Conservation (phyloP, 2,113 vertebrate species). For the human (Homo sapiens) region DNA sequence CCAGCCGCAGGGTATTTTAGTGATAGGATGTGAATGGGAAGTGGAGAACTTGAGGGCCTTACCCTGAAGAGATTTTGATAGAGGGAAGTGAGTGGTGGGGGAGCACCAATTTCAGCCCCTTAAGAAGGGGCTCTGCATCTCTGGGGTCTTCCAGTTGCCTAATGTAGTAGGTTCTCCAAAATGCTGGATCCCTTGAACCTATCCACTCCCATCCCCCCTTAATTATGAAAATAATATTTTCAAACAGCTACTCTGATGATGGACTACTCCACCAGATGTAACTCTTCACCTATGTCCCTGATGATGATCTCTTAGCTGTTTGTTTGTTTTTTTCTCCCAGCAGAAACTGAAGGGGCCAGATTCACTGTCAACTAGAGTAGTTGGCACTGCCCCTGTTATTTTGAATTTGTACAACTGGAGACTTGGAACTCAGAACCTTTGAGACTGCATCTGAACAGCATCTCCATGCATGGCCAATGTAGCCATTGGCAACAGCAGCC, state of each 20-base stretch:
- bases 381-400: not conserved
- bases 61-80: not conserved
- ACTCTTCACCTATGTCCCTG: not conserved
- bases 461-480: rapidly evolving
- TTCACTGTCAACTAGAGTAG: not conserved
- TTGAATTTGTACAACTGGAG: not conserved
- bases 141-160: not conserved
- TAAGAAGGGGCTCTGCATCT: not conserved
- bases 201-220: not conserved
- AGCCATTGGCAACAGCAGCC: not conserved
- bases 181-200: not conserved
- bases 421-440: not conserved
- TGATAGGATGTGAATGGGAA: not conserved
- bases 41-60: not conserved
- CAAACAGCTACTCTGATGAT: not conserved
- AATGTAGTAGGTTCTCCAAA: not conserved
- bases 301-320: not conserved
- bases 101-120: not conserved
- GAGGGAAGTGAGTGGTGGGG: not conserved
- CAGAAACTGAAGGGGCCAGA: not conserved
- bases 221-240: not conserved
- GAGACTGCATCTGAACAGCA: not conserved
- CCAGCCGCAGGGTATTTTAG: not conserved
- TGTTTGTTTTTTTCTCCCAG: not conserved
- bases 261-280: not conserved